Conservation (phyloP, 2,888 invertebrate species). For the Cephus nigrinus region DNA sequence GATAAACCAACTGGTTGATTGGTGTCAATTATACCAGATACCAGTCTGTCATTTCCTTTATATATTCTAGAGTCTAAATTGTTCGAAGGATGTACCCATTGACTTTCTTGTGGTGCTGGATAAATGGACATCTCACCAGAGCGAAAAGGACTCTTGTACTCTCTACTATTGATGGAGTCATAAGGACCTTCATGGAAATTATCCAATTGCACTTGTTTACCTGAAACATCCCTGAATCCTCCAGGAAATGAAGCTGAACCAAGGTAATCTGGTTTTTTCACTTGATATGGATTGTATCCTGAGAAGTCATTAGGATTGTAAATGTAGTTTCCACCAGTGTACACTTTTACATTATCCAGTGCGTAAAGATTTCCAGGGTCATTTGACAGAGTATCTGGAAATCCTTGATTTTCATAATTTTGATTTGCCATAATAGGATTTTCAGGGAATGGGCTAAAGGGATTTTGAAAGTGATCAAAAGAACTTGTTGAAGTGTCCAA, state of each 20-base stretch:
- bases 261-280: neutral
- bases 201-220: neutral
- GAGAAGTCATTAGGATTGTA: neutral
- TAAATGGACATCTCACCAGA: neutral
- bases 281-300: conserved; percentile 7
- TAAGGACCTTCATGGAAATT: neutral
- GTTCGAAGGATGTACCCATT: neutral
- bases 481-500: neutral
- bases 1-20: neutral
- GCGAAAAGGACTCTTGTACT: neutral
- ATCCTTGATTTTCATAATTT: neutral
- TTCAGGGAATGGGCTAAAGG: neutral
- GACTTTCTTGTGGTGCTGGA: neutral
- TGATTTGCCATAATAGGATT: neutral
- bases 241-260: neutral
- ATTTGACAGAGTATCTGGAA: neutral
- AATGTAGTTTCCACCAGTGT: conserved; percentile 16
- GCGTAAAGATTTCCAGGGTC: neutral
- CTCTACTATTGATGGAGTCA: neutral
- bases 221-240: neutral
- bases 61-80: neutral
- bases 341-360: conserved; percentile 18
- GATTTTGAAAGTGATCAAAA: neutral
- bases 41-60: neutral
- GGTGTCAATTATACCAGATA: neutral